phyloP scores from a whole-genome alignment of 2,888 invertebrate species.

The Bombylius discolor region DNA sequence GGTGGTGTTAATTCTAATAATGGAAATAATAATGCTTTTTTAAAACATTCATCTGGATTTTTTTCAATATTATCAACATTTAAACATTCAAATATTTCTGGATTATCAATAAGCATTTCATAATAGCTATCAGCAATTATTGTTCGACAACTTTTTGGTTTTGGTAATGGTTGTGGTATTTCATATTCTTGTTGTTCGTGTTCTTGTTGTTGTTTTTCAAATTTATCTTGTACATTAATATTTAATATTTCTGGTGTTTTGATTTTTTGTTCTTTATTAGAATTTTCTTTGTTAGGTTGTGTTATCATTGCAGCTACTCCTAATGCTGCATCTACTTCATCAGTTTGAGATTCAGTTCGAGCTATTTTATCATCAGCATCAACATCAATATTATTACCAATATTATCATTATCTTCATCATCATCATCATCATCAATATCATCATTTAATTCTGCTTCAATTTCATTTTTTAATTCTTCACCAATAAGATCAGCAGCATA shows the following conservation, averaged over 20 bases:
- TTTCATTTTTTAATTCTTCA: constrained; percentile 31
- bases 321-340: background rate
- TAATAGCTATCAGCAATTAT: constrained; percentile 66
- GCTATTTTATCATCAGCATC: background rate
- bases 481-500: constrained; percentile 32
- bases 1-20: constrained; percentile 76
- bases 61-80: constrained; percentile 69
- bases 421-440: constrained; percentile 16
- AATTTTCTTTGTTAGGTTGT: background rate
- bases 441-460: constrained; percentile 31
- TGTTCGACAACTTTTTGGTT: constrained; percentile 46
- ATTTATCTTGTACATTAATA: constrained; percentile 13
- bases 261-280: background rate
- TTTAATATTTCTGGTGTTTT: background rate
- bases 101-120: constrained; percentile 61
- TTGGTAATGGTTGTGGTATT: constrained; percentile 36
- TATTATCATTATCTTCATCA: background rate
- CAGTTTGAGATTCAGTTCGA: constrained; percentile 6
- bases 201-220: constrained; percentile 25
- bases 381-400: constrained; percentile 6
- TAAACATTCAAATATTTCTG: constrained; percentile 69
- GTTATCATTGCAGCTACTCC: constrained; percentile 11
- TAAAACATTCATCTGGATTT: constrained; percentile 85
- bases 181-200: background rate
- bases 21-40: constrained; percentile 76